phyloP scores from a whole-genome alignment of 2,797 vertebrate genomes.

The Notolabrus celidotus region DNA sequence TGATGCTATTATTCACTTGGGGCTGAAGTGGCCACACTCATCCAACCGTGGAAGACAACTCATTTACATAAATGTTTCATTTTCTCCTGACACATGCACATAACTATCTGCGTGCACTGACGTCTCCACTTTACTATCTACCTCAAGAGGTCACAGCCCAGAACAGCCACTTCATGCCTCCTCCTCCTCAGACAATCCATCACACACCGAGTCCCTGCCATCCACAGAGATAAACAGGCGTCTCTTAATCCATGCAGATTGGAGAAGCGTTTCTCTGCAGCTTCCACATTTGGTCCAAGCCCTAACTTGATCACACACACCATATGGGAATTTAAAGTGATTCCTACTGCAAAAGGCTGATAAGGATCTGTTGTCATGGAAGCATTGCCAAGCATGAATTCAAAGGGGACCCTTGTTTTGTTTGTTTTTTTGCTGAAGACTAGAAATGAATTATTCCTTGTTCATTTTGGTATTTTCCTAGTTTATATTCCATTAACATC shows the following conservation, averaged over 20 bases:
- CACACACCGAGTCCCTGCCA: slow-evolving; percentile 43
- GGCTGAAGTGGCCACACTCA: slow-evolving; percentile 48
- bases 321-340: no score
- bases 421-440: no score
- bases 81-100: slow-evolving; percentile 21
- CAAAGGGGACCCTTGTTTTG: no score
- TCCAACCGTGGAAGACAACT: slow-evolving; percentile 9
- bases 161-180: slow-evolving; percentile 41
- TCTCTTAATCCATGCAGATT: slow-evolving; percentile 68
- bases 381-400: no score
- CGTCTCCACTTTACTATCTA: slow-evolving; percentile 1
- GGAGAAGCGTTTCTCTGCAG: slow-evolving; percentile 26
- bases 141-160: slow-evolving; percentile 39
- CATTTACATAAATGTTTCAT: slow-evolving; percentile 62
- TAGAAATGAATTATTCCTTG: no score
- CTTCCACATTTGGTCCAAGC: background rate
- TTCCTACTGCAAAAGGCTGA: no score
- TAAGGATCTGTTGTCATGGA: no score
- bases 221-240: slow-evolving; percentile 59
- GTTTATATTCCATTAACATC: no score
- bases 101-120: slow-evolving; percentile 4
- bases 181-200: slow-evolving; percentile 52
- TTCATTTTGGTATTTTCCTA: no score
- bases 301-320: no score
- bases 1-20: slow-evolving; percentile 40